phyloP scores from a whole-genome alignment of 2,888 invertebrate species.

The Lacanobia wlatinum region DNA sequence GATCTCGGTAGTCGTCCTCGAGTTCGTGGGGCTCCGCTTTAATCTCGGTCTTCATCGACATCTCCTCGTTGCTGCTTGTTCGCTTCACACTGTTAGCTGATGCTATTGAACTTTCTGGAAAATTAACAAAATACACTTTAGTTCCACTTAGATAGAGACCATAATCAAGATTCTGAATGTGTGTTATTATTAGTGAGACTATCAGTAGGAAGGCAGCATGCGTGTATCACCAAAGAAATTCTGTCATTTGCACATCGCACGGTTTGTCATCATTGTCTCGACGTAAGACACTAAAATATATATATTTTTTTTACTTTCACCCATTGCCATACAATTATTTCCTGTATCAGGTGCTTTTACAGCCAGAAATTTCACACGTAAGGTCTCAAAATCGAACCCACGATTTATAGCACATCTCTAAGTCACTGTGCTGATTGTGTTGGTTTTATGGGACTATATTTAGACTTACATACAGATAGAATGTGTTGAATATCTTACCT shows the following conservation, averaged over 20 bases:
- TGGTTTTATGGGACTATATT: too few relatives aligned
- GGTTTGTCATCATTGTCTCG: constrained; percentile 76
- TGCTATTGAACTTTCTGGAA: constrained; percentile 69
- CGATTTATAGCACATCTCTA: too few relatives aligned
- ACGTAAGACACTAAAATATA: too few relatives aligned
- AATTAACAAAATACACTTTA: too few relatives aligned
- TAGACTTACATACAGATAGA: too few relatives aligned
- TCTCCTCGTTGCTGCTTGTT: constrained; percentile 79
- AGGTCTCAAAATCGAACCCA: too few relatives aligned
- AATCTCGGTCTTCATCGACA: constrained; percentile 74
- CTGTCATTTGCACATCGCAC: constrained; percentile 82
- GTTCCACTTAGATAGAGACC: neutral
- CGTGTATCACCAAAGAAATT: constrained; percentile 80
- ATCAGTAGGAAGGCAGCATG: constrained; percentile 87
- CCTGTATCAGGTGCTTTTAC: too few relatives aligned
- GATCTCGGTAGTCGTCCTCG: constrained; percentile 82
- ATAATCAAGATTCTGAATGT: too few relatives aligned
- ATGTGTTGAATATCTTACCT: constrained; percentile 69
- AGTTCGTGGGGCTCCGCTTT: constrained; percentile 75
- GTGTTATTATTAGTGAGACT: constrained; percentile 44
- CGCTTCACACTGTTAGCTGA: constrained; percentile 75
- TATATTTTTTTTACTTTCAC: too few relatives aligned
- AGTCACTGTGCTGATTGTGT: too few relatives aligned
- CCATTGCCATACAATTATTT: too few relatives aligned
- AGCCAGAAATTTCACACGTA: too few relatives aligned